Evolutionary conservation across 2,113 vertebrate genomes (phyloP), one percentile per base, ranked within the genome.

Genomic region (Taurulus bubalis): DNA sequence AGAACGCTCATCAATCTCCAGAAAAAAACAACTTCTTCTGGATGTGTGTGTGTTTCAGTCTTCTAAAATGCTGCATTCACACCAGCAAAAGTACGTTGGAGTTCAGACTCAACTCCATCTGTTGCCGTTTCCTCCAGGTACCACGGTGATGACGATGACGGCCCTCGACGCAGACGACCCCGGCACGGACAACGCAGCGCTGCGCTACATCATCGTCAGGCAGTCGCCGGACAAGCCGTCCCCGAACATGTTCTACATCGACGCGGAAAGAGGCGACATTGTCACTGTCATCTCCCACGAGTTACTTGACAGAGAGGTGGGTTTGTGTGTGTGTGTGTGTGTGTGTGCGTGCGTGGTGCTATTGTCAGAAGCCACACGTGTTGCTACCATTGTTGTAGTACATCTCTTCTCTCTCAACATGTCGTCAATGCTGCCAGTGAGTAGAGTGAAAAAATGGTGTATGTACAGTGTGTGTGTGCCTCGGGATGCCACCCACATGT

Each of bases 231-330:
- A 96, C 92, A 98, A 97, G 84, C 98, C 98, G 0, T 98, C 97
- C 1, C 97, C 97, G 8, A 98, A 98, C 93, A 99, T 99, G 98
- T 99, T 99, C 96, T 97, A 96, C 91, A 99, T 99, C 28, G 97
- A 99, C 49, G 96, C 97, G 0, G 98, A 99, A 42, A 97, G 96
- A 83, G 98, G 98, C 63, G 97, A 99, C 91, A 98, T 99, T 0
- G 97, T 99, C 86, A 99, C 98, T 0, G 96, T 98, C 30, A 98
- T 99, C 87, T 96, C 97, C 1, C 96, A 98, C 0, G 83, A 90
- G 0, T 90, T 97, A 78, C 92, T 99, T 55, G 98, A 99, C 94
- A 95, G 98, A 60, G 98, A 99, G 96, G 98, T 99, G 72, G 90
- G 96, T 62, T 22, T 24, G 1, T 42, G 32, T 68, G 42, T 75